A percentile compares a stretch with the other conserved stretches of the same genome.
Conservation (phyloP, 2,888 invertebrate genomes). For the Aporophyla lueneburgensis region DNA sequence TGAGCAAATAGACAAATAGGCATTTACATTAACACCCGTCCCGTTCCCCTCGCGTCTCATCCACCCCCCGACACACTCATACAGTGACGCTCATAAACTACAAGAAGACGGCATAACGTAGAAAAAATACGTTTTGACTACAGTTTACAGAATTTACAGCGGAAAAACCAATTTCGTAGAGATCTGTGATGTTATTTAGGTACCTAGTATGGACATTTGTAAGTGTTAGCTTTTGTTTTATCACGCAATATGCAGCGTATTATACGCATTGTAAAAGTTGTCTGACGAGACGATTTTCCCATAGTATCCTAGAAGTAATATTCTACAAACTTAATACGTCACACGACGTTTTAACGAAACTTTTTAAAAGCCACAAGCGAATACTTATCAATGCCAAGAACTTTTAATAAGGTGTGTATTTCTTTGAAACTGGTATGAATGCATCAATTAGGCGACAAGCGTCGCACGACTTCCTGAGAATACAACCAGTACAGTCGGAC, state of each 20-base stretch:
- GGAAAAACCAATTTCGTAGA: constrained; percentile 56
- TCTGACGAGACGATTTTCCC: constrained; percentile 6
- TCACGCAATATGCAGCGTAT: neutral
- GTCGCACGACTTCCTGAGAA: constrained; percentile 69
- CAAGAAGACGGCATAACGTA: constrained; percentile 38
- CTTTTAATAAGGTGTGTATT: constrained; percentile 56
- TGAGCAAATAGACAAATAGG: constrained; percentile 88
- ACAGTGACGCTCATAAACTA: constrained; percentile 66
- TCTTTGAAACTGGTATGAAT: constrained; percentile 66
- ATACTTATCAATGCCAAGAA: constrained; percentile 64
- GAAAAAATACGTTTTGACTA: constrained; percentile 66
- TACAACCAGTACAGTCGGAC: constrained; percentile 63
- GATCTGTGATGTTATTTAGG: constrained; percentile 39
- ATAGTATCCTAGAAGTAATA: constrained; percentile 8
- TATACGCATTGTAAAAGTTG: constrained; percentile 23
- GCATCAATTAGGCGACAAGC: constrained; percentile 68
- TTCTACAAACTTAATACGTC: constrained; percentile 12
- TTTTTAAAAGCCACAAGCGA: constrained; percentile 36
- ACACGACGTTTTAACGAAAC: constrained; percentile 9
- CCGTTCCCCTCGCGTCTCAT: constrained; percentile 63
- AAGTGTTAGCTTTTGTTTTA: constrained; percentile 3
- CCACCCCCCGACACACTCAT: constrained; percentile 58
- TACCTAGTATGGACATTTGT: neutral
- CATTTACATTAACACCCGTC: constrained; percentile 86
- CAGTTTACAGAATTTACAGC: constrained; percentile 67